phyloP scores from a whole-genome alignment of 2,113 vertebrate species.

The Paralichthys olivaceus region DNA sequence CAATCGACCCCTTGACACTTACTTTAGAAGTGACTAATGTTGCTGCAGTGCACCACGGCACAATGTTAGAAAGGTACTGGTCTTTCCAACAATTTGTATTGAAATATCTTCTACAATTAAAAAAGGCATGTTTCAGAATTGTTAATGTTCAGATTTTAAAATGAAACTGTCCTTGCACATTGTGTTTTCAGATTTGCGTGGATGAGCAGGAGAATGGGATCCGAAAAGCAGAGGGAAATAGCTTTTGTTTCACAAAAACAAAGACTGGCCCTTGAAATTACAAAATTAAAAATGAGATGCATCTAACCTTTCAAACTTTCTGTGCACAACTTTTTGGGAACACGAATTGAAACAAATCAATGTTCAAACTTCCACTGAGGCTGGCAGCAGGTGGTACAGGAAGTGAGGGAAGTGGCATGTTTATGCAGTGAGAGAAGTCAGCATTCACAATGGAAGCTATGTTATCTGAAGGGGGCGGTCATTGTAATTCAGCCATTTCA shows the following conservation, averaged over 20 bases:
- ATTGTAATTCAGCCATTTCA: slow-evolving; percentile 30
- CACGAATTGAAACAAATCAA: too few relatives aligned
- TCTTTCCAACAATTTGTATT: background rate
- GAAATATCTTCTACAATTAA: background rate
- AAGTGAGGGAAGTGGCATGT: slow-evolving; percentile 59
- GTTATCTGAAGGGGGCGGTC: slow-evolving; percentile 12
- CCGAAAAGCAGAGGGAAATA: too few relatives aligned
- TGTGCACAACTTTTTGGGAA: background rate
- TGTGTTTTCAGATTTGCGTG: background rate
- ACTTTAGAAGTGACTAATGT: too few relatives aligned
- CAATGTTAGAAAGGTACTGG: background rate
- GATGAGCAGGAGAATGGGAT: background rate
- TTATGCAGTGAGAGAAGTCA: slow-evolving; percentile 57
- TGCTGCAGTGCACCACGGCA: background rate
- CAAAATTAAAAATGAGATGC: background rate
- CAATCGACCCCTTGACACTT: too few relatives aligned
- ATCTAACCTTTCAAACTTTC: background rate
- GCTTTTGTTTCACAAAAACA: background rate
- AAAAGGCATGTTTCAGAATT: background rate
- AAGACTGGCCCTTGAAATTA: background rate
- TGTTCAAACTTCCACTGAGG: background rate
- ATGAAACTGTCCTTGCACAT: background rate
- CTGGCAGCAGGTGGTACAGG: slow-evolving; percentile 52
- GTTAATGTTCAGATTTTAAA: background rate
- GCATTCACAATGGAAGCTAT: slow-evolving; percentile 36